phyloP scores from a whole-genome alignment of 2,888 invertebrate genomes.

The Morinoia aosen region DNA sequence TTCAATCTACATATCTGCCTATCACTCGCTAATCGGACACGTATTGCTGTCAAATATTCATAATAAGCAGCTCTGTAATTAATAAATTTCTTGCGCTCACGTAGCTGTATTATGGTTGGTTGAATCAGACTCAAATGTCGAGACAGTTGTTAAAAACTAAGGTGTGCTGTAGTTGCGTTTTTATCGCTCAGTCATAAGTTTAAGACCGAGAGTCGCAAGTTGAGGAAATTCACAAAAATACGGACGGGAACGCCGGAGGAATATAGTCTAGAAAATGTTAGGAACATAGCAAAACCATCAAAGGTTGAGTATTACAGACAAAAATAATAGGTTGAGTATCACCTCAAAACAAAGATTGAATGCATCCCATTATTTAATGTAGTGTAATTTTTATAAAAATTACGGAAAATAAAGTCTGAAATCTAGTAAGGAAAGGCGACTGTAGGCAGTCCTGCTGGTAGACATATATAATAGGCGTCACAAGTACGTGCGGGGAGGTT shows the following conservation, averaged over 20 bases:
- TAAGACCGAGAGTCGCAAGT: neutral
- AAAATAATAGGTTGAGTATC: neutral
- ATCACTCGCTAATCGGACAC: neutral
- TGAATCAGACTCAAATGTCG: neutral
- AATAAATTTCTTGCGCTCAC: neutral
- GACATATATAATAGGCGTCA: too few species aligned
- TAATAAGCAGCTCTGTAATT: neutral
- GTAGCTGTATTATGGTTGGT: neutral
- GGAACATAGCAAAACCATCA: neutral
- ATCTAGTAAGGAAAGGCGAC: too few species aligned
- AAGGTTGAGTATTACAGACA: too few species aligned
- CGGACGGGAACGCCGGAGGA: too few species aligned
- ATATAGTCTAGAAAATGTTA: neutral
- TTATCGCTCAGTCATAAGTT: neutral
- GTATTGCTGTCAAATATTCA: neutral
- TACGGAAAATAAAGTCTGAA: too few species aligned
- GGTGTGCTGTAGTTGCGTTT: neutral
- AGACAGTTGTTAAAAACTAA: neutral
- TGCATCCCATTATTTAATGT: too few species aligned
- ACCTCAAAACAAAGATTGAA: too few species aligned
- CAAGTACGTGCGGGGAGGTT: too few species aligned
- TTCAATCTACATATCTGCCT: neutral
- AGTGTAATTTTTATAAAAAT: too few species aligned
- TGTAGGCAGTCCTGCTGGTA: too few species aligned
- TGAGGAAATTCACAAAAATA: too few species aligned